Base-by-base conservation (phyloP, 2,888 invertebrate genomes). In the Gastrophysa polygoni region DNA sequence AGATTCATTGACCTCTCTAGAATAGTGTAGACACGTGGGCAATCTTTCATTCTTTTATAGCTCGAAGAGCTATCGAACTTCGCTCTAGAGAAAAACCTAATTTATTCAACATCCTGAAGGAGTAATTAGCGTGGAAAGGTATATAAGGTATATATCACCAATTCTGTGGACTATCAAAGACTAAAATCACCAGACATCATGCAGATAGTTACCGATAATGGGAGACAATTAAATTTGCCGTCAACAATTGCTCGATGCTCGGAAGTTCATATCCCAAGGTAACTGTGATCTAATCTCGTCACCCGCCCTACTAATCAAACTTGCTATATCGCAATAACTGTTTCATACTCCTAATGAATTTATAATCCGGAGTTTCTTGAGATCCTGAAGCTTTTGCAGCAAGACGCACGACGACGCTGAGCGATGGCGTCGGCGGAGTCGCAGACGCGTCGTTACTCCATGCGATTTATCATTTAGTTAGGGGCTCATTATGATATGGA, bases 401-500 rank as follows among this genome's bases (percentile, higher is more conserved):
- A 68, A 64, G 65, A 75, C 73, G 72, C 71, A 73, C 69, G 67
- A 57, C 59, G 56, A 59, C 66, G 62, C 59, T 77, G 77, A 77
- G 74, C 72, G 76, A 78, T 78, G 72, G 73, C 73, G 70, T 71
- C 72, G 77, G 78, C 73, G 66, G 69, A 79, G 75, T 78, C 76
- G 80, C 79, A 82, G 82, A 82, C 80, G 81, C 82, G 78, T 80
- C 73, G 71, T 67, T 71, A 78, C 79, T 80, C 80, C 79, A 74
- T 76, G 76, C 78, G 79, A 82, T 83, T 83, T 81, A 82, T 83
- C 83, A 83, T 82, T 21, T 17, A 79, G 74, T 21, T 17, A 80
- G 79, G 74, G 79, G 80, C 82, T 82, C 83, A 83, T 83, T 83
- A 83, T 10, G 18, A 20, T 2, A 5, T 14, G 80, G 80, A 46